phyloP scores from a whole-genome alignment of 1,140 invertebrate genomes.

The Catajapyx aquilonaris region DNA sequence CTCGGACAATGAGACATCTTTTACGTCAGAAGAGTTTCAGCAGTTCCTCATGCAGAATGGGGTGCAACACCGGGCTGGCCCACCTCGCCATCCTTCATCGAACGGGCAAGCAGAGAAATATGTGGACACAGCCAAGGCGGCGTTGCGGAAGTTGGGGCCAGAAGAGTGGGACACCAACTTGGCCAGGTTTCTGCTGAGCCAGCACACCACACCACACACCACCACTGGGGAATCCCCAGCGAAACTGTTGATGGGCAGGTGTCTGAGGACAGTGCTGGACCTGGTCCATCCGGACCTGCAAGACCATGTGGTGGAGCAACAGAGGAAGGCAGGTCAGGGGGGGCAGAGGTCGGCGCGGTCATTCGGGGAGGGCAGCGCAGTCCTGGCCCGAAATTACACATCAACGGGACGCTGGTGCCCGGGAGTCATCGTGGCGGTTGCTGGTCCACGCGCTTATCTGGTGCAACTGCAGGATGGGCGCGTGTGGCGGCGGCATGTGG shows the following conservation, averaged over 20 bases:
- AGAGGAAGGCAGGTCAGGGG: too few relatives aligned
- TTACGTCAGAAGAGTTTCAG: conserved; percentile 12
- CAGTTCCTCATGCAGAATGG: conserved; percentile 11
- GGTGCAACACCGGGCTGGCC: conserved; percentile 8
- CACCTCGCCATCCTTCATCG: conserved; percentile 14
- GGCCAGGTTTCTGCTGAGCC: not conserved
- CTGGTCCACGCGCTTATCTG: too few relatives aligned
- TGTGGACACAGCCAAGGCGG: conserved; percentile 12
- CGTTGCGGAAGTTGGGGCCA: conserved; percentile 2
- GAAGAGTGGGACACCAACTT: not conserved
- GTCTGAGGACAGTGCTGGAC: not conserved
- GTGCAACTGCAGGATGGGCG: too few relatives aligned
- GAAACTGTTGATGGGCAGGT: not conserved
- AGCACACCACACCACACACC: not conserved
- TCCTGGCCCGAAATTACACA: too few relatives aligned
- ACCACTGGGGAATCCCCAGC: not conserved
- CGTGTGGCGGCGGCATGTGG: too few relatives aligned
- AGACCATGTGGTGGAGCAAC: too few relatives aligned
- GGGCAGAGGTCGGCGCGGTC: too few relatives aligned
- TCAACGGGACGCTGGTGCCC: too few relatives aligned
- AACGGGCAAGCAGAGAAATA: conserved; percentile 14
- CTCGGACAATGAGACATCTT: conserved; percentile 13
- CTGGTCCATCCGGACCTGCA: too few relatives aligned
- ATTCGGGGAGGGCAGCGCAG: too few relatives aligned
- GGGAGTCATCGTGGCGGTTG: too few relatives aligned